Evolutionary conservation across 2,113 vertebrate genomes (phyloP), one percentile per base, ranked within the genome.

Genomic region (Crotalus tigris): DNA sequence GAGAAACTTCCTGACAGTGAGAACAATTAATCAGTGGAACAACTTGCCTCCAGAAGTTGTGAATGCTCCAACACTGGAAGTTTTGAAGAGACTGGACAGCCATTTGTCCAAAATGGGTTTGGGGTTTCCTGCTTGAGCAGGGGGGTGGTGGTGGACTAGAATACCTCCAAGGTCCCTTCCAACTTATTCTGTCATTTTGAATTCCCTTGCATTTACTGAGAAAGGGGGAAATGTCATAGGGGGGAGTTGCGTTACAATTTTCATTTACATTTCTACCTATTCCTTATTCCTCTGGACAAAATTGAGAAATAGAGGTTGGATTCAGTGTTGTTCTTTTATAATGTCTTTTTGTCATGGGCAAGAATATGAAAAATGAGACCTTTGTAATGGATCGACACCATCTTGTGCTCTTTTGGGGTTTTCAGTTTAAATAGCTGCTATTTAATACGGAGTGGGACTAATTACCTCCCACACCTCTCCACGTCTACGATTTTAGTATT

Each of bases 151-250:
- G 2, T 69, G 64, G 61, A n/a, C 29, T 69, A 69, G 29, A 69
- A 15, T 12, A 69, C 12, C 64, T n/a, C 64, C 64, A 69, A 69
- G 64, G 12, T 69, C 64, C 29, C 29, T 15, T n/a, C 29, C 12
- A n/a, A 15, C 29, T 69, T 69, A 69, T 15, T 69, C 64, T n/a
- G 29, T 15, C 1, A n/a, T n/a, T n/a, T 15, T 15, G 29, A n/a
- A 69, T 39, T 7, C 33, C 69, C n/a, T 39, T 81, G 13, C 15
- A 33, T 39, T 81, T 1, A 6, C 15, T 81, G n/a, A 51, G 69
- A 81, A 81, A 33, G 13, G n/a, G 64, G 1, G 0, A 7, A 19
- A 8, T 19, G n/a, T 2, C 9, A 0, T 29, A 13, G n/a, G 5
- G 3, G 6, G n/a, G 17, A 81, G n/a, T 33, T 81, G 15, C 0